Base-by-base conservation (phyloP, 2,888 invertebrate genomes). In the Trissoscelio sp. region DNA sequence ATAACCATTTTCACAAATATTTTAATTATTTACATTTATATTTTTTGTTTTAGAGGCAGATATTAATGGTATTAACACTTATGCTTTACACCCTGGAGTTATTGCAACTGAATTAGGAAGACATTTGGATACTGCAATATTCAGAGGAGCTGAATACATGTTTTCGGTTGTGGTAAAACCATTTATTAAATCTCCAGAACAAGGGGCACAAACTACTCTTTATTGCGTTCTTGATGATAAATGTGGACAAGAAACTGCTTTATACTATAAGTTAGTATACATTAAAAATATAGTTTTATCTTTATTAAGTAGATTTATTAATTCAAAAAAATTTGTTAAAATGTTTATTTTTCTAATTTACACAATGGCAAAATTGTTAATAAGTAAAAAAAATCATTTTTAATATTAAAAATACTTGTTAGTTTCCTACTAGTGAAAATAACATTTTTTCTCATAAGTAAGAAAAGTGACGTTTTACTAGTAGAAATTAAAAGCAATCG, bases 21-120 rank as follows among this genome's bases (percentile, higher is more conserved):
- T n/a, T n/a, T n/a, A n/a, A 28, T 28, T 31, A n/a, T 55, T 12
- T n/a, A 42, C 24, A 42, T 62, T 34, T 48, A 14, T 14, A 20
- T 18, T 64, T 14, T 44, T 2, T 3, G 18, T 34, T 64, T 37
- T 20, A 48, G 48, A 51, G 6, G 81, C 85, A 0, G 72, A 83
- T 11, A 88, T 89, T 31, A 79, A 84, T 9, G 94, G 93, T 1
- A 93, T 96, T 0, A 95, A 93, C 34, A 94, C 94, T 0, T 96
- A 96, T 89, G 92, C 94, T 69, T 90, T 95, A 0, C 96, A 96
- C 88, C 96, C 96, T 0, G 96, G 96, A 0, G 92, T 95, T 0
- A 94, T 96, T 55, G 93, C 93, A 83, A 97, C 97, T 0, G 96
- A 96, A 85, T 89, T 97, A 4, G 94, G 94, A 0, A 94, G 97